Evolutionary conservation across 2,797 vertebrate genomes (phyloP).

Genomic region (Lacerta agilis): DNA sequence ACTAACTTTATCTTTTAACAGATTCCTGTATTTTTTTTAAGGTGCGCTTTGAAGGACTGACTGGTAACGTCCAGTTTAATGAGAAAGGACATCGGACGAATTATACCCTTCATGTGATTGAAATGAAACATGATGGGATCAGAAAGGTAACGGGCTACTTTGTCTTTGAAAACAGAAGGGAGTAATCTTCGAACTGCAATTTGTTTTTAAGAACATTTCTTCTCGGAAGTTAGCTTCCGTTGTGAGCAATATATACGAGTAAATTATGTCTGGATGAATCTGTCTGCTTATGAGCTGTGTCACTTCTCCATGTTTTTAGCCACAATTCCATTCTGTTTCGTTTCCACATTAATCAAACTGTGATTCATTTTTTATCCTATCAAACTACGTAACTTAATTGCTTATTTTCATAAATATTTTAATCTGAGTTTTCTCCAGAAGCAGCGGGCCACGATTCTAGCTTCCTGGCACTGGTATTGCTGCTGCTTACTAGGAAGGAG

Average conservation of each 20-base stretch:
- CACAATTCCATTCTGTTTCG: background rate
- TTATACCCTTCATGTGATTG: slow-evolving; percentile 94
- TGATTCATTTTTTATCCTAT: background rate
- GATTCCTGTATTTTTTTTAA: slow-evolving; percentile 66
- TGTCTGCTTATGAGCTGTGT: background rate
- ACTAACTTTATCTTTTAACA: slow-evolving; percentile 7
- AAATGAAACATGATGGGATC: slow-evolving; percentile 92
- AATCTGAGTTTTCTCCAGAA: too few relatives aligned
- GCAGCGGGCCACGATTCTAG: too few relatives aligned
- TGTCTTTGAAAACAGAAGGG: background rate
- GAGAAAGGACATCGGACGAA: slow-evolving; percentile 97
- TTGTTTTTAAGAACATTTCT: background rate
- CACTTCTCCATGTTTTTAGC: background rate
- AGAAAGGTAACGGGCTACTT: slow-evolving; percentile 85
- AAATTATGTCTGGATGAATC: background rate
- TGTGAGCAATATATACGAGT: too few relatives aligned
- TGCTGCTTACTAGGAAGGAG: too few relatives aligned
- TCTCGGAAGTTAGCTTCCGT: background rate
- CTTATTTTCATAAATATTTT: background rate
- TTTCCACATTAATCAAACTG: background rate
- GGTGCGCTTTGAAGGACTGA: slow-evolving; percentile 95
- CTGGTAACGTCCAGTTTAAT: slow-evolving; percentile 97
- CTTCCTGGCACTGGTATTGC: too few relatives aligned
- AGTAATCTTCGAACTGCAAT: fast-evolving
- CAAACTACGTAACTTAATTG: background rate